Evolutionary conservation across 2,113 vertebrate genomes (phyloP).

Genomic region (human): DNA sequence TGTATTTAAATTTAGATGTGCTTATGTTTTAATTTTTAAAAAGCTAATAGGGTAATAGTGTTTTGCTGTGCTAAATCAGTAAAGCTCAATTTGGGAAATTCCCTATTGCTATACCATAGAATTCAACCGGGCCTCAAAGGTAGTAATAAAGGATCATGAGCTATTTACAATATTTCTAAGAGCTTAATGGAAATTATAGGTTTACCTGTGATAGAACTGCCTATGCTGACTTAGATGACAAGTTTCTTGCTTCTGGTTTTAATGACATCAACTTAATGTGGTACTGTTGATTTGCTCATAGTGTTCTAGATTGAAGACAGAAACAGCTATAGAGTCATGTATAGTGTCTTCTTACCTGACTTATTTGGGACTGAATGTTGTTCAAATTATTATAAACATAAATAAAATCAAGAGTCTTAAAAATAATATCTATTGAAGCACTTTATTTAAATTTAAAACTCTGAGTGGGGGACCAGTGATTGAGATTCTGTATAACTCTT

Average conservation of each 20-base stretch:
- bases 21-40: no score
- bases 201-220: neutral
- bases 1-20: no score
- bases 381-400: neutral
- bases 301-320: neutral
- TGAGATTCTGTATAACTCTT: neutral
- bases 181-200: constrained; percentile 17
- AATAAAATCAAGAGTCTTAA: constrained; percentile 20
- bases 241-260: neutral
- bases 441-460: constrained; percentile 45
- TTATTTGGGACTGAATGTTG: neutral
- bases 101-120: neutral
- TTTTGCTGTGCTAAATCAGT: neutral
- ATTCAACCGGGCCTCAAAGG: neutral
- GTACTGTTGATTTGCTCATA: neutral
- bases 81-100: neutral
- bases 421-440: neutral
- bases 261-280: neutral
- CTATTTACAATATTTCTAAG: neutral
- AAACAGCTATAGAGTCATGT: neutral
- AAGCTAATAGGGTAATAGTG: neutral
- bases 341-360: neutral
- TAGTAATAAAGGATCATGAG: neutral
- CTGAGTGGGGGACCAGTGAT: neutral
- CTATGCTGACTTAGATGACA: neutral